Conservation (phyloP, 2,113 vertebrate species). For the Macrotus californicus region DNA sequence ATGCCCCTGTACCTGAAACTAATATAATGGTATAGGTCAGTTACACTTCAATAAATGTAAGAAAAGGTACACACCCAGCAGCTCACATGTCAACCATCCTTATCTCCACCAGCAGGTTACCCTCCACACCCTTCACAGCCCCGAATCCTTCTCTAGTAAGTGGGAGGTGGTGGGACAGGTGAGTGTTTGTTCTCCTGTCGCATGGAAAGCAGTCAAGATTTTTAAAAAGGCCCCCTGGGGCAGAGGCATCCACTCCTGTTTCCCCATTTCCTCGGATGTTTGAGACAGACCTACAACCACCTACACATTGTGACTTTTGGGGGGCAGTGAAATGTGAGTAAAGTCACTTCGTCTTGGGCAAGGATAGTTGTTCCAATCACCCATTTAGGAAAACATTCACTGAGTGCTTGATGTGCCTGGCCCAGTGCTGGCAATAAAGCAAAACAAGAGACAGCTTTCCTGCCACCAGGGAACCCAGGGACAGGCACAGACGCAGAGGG, state of each 20-base stretch:
- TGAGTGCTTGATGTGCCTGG: not conserved
- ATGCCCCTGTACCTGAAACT: not conserved
- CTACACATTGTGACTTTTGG: not conserved
- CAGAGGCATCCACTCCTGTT: not conserved
- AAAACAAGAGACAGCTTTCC: not conserved
- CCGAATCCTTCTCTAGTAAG: not conserved
- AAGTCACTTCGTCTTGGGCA: not conserved
- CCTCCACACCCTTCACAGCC: not conserved
- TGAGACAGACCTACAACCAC: not conserved
- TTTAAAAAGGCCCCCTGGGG: not conserved
- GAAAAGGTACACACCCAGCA: not conserved
- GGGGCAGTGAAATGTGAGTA: not conserved
- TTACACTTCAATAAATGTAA: not conserved
- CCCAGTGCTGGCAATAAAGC: not conserved
- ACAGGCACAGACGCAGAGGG: not conserved
- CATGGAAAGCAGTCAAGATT: not conserved
- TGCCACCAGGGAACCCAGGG: not conserved
- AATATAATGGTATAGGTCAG: not conserved
- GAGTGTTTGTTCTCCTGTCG: not conserved
- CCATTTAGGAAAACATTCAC: not conserved
- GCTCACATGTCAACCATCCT: not conserved
- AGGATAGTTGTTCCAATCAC: not conserved
- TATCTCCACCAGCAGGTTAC: not conserved
- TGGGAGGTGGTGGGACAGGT: not conserved
- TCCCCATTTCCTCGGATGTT: not conserved